Conservation (phyloP, 2,113 vertebrate species). For the Chlorocebus sabaeus region DNA sequence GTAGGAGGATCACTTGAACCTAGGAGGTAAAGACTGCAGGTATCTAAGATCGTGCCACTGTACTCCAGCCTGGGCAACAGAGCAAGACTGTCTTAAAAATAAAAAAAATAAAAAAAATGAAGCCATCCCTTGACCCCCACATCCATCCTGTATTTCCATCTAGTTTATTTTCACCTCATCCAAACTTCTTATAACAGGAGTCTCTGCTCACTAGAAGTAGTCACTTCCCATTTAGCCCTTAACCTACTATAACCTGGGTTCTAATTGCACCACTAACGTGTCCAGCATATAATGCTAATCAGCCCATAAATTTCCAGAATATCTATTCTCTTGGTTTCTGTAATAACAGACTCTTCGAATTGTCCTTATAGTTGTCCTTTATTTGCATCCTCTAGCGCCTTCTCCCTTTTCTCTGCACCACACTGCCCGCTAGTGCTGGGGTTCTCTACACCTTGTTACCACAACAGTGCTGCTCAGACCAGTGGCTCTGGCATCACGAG, state of each 20-base stretch:
- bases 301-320: not conserved
- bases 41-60: no score
- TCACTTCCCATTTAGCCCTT: not conserved
- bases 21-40: no score
- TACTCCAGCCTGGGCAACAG: no score
- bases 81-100: no score
- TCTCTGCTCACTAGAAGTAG: not conserved
- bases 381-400: not conserved
- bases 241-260: not conserved
- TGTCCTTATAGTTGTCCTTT: not conserved
- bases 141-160: not conserved
- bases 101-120: not conserved
- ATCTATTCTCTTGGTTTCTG: not conserved
- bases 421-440: not conserved
- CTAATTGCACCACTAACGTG: not conserved
- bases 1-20: no score
- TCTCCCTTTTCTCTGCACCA: not conserved
- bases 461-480: not conserved
- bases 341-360: not conserved
- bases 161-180: not conserved
- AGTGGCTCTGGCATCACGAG: not conserved
- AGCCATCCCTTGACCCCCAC: not conserved
- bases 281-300: not conserved
- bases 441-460: not conserved
- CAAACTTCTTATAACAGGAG: not conserved